A percentile compares a stretch with the other conserved stretches of the same genome.
Evolutionary conservation across 2,797 vertebrate genomes (phyloP).

Genomic region (Tachyglossus aculeatus): DNA sequence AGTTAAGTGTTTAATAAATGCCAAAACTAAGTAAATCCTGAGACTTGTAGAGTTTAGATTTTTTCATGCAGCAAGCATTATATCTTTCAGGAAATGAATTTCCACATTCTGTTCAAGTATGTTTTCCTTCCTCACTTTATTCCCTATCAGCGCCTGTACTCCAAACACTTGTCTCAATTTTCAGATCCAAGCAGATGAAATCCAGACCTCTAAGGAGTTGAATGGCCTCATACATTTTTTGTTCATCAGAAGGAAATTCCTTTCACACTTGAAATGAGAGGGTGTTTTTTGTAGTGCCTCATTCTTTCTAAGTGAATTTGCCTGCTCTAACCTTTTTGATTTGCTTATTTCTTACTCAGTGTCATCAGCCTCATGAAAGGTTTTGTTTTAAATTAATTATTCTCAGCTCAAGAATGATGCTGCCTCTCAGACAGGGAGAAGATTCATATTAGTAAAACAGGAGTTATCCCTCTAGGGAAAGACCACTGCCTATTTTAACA

Average conservation of each 20-base stretch:
- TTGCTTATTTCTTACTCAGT: conserved; percentile 68
- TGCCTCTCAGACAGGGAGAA: conserved; percentile 45
- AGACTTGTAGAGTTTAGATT: conserved; percentile 57
- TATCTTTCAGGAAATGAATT: conserved; percentile 72
- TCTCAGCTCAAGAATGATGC: conserved; percentile 54
- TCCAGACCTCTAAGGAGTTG: conserved; percentile 69
- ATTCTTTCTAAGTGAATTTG: conserved; percentile 60
- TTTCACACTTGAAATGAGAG: conserved; percentile 61
- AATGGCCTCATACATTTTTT: conserved; percentile 68
- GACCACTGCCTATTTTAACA: conserved; percentile 34
- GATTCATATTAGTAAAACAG: conserved; percentile 35
- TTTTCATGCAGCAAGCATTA: conserved; percentile 68
- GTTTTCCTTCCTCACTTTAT: conserved; percentile 65
- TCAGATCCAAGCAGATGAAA: conserved; percentile 78
- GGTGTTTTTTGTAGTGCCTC: conserved; percentile 53
- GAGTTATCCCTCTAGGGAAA: conserved; percentile 30
- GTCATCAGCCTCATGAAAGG: conserved; percentile 61
- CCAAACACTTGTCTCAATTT: conserved; percentile 74
- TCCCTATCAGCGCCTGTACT: conserved; percentile 72
- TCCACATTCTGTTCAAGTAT: conserved; percentile 68
- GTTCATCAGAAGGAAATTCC: conserved; percentile 66
- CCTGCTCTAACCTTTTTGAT: conserved; percentile 48
- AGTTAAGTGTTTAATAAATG: conserved; percentile 60
- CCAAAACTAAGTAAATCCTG: conserved; percentile 30
- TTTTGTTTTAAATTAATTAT: conserved; percentile 60